Evolutionary conservation across 1,140 invertebrate species (phyloP), one percentile per base, ranked within the genome.

Genomic region (Microplitis demolitor): DNA sequence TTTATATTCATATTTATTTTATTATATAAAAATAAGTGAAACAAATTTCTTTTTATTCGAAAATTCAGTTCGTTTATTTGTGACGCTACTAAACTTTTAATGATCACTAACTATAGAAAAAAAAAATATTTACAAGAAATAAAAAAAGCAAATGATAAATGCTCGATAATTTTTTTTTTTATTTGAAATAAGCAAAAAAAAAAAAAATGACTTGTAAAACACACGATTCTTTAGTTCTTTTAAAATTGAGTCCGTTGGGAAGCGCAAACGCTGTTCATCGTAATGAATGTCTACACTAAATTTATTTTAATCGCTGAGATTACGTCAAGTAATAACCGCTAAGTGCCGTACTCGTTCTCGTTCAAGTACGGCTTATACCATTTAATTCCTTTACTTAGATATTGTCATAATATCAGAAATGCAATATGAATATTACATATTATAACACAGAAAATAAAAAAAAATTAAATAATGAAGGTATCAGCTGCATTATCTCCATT

Each of bases 291-390:
- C 54, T 39, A 60, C 73, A 79, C 79, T 84, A 81, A 84, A 85
- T 85, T 84, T 78, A 80, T 82, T 84, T 82, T 84, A 83, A 84
- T 83, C 79, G 79, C 74, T 67, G 69, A 80, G 82, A 84, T 85
- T 85, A 84, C 77, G 73, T 35, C 71, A 76, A 77, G 80, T 83
- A 84, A 83, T 85, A 83, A 84, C 78, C 78, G 75, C 82, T 81
- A 82, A 83, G 77, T 80, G 79, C 71, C 78, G 77, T 50, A 11
- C 69, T 37, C 39, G 16, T 51, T 78, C 72, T 76, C 64, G 56
- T 69, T 78, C 74, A 66, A 58, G 13, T 70, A 62, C 13, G 60
- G 56, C 67, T 56, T 60, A 74, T 77, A 61, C 39, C 16, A 39
- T 24, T 54, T 70, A 70, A 72, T 67, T 66, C 51, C 56, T 11